Evolutionary conservation across 2,888 invertebrate genomes (phyloP).

Genomic region (Acleris sparsana): DNA sequence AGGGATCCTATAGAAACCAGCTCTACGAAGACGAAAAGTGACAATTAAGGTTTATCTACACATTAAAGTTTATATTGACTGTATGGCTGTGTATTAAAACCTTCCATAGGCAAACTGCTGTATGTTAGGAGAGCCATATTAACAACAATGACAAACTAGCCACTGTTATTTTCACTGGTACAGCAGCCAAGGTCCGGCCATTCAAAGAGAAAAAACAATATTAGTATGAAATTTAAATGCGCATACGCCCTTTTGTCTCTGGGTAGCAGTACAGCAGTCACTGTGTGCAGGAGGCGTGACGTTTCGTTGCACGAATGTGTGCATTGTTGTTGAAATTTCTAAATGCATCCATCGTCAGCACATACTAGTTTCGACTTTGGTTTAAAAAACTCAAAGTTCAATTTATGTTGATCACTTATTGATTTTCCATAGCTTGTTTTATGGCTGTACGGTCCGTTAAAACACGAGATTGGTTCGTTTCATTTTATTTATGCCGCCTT

Average conservation of each 20-base stretch:
- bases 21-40: too few species aligned
- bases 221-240: too few species aligned
- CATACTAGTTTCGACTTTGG: neutral
- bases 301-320: slow-evolving; percentile 16
- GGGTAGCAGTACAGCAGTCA: neutral
- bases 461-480: slow-evolving; percentile 2
- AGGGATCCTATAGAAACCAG: too few species aligned
- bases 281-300: slow-evolving; percentile 25
- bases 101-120: too few species aligned
- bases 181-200: slow-evolving; percentile 9
- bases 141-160: neutral
- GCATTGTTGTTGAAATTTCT: slow-evolving; percentile 24
- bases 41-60: too few species aligned
- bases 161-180: slow-evolving; percentile 7
- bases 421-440: neutral
- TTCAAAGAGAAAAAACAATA: too few species aligned
- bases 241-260: too few species aligned
- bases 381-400: neutral
- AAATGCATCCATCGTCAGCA: slow-evolving; percentile 14
- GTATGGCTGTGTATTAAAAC: too few species aligned
- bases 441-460: slow-evolving; percentile 3
- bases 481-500: neutral
- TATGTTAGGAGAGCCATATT: neutral
- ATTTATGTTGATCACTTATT: neutral
- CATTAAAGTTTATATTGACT: too few species aligned